Conservation (phyloP, 1,140 invertebrate species). For the Adelges cooleyi region DNA sequence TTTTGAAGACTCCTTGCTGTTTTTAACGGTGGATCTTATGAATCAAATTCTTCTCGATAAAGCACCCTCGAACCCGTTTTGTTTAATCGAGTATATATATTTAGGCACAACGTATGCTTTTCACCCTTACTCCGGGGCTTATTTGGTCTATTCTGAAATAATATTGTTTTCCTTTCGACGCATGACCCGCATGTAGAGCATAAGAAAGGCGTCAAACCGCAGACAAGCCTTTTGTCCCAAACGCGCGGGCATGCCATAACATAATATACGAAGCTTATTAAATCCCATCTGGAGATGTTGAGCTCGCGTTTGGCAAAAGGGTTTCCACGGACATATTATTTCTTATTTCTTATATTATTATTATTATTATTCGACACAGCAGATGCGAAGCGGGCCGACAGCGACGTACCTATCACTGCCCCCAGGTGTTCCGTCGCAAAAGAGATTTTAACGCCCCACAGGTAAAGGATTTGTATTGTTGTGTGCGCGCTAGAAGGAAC, state of each 20-base stretch:
- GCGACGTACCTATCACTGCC: neutral
- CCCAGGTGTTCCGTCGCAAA: neutral
- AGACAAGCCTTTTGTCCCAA: slow-evolving; percentile 12
- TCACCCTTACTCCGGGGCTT: neutral
- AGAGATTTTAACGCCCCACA: slow-evolving; percentile 21
- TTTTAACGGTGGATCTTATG: too few species aligned
- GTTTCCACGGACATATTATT: too few species aligned
- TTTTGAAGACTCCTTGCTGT: too few species aligned
- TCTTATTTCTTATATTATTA: too few species aligned
- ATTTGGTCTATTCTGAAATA: too few species aligned
- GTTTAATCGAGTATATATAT: neutral
- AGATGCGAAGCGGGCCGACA: neutral
- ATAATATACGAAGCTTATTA: slow-evolving; percentile 14
- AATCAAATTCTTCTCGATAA: too few species aligned
- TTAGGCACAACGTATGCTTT: neutral
- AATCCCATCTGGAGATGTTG: neutral
- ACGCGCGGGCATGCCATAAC: neutral
- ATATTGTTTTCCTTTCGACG: neutral
- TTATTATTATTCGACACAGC: neutral
- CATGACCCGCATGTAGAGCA: neutral
- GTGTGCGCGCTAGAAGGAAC: neutral
- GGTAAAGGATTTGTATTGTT: slow-evolving; percentile 17
- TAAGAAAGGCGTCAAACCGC: slow-evolving; percentile 23
- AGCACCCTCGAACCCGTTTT: neutral
- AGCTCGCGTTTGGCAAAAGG: neutral